Evolutionary conservation across 53 echinoderm and acorn worm genomes (phyloP), one percentile per base, ranked within the genome.

Genomic region (Luidia sarsii): DNA sequence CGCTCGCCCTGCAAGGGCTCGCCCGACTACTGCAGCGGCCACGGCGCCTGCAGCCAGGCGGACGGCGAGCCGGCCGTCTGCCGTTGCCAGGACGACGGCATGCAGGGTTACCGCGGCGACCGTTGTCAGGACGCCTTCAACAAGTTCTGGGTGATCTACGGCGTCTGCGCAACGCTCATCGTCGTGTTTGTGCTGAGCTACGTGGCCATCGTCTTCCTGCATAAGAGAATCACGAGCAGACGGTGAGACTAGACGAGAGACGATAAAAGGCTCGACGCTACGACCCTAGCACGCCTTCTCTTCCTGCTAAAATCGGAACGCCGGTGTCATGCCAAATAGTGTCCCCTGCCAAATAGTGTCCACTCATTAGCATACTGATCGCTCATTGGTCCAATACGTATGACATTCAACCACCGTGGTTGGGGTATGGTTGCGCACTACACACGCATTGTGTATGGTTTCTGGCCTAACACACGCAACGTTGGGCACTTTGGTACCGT

Each of bases 41-140:
- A 33, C 48, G 77, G 77, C 2, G 60, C 19, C 3, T 77, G 77
- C 29, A 77, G 60, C 77, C 77, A 77, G 48, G 77, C 77, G 18
- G 33, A 33, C 45, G 59, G 10, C 21, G 41, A 11, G 41, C 41
- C 41, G 6, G 60, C 77, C 25, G 46, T 45, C 31, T 77, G 77
- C 30, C 30, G 15, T 29, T 77, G 77, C 20, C 19, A 7, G 43
- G 61, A 77, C 45, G n/a, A 30, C 0, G 21, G 3, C 5, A 31
- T 24, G 11, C 33, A 28, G 33, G 59, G 77, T 60, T 33, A 32
- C 33, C 29, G 11, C 34, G 77, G 77, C 4, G 43, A 32, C 3
- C 59, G 62, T 19, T 77, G 77, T 20, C 60, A 60, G 8, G 3
- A 45, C 7, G 41, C 18, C 48, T 21, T 31, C 77, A 48, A 18